Evolutionary conservation across 2,888 invertebrate genomes (phyloP).

Genomic region (Coenonympha glycerion): DNA sequence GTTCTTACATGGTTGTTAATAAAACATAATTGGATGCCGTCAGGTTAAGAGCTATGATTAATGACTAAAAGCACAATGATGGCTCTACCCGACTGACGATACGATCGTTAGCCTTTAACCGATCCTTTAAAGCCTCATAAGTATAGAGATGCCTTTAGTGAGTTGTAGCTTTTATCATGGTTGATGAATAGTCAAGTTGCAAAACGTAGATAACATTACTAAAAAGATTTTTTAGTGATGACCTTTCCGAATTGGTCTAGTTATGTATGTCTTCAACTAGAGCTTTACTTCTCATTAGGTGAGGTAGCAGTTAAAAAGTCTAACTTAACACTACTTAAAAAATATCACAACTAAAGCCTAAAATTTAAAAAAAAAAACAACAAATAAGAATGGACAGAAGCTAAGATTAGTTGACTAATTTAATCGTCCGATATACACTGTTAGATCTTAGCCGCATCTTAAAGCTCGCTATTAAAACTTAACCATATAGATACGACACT

Average conservation of each 20-base stretch:
- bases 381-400: background rate
- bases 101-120: slow-evolving; percentile 16
- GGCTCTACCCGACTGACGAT: too few relatives aligned
- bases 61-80: too few relatives aligned
- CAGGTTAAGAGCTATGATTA: slow-evolving; percentile 8
- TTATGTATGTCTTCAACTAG: too few relatives aligned
- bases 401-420: background rate
- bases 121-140: slow-evolving; percentile 2
- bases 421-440: background rate
- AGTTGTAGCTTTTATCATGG: background rate
- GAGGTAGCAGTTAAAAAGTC: too few relatives aligned
- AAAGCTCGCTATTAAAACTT: background rate
- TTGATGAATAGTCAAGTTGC: background rate
- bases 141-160: background rate
- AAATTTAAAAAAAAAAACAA: too few relatives aligned
- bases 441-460: background rate
- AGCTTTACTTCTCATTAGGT: too few relatives aligned
- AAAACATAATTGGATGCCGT: slow-evolving; percentile 41
- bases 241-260: too few relatives aligned
- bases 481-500: background rate
- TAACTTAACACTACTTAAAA: too few relatives aligned
- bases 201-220: background rate
- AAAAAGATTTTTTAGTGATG: background rate
- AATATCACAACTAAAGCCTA: too few relatives aligned
- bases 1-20: slow-evolving; percentile 51